Percentiles rank a stretch among this genome's conserved stretches.
Evolutionary conservation across 1,140 invertebrate genomes (phyloP).

Genomic region (Drosophila punjabiensis): DNA sequence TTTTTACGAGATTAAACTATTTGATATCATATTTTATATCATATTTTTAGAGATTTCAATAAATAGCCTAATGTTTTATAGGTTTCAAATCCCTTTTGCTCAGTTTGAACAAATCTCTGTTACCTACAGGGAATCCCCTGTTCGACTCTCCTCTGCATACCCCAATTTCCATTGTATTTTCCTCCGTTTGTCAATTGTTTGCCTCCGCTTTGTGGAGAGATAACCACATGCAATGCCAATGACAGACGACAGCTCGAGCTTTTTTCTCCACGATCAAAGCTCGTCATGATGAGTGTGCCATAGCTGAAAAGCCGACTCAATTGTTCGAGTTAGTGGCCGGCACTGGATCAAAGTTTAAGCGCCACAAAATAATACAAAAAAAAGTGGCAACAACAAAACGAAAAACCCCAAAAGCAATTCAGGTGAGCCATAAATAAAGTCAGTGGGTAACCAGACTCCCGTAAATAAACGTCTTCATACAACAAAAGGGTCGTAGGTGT

Average conservation of each 20-base stretch:
- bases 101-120: no score
- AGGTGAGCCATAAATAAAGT: conserved; percentile 40
- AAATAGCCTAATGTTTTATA: no score
- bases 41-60: no score
- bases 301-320: conserved; percentile 21
- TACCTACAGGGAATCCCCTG: neutral
- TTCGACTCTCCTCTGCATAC: neutral
- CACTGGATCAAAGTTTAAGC: conserved; percentile 26
- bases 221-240: conserved; percentile 47
- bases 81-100: no score
- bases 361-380: neutral
- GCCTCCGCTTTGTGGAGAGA: conserved; percentile 32
- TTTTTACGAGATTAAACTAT: no score
- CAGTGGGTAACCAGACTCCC: conserved; percentile 10
- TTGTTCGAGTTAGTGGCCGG: conserved; percentile 13
- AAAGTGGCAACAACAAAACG: no score
- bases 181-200: conserved; percentile 19
- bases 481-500: conserved; percentile 14
- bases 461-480: conserved; percentile 24
- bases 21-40: no score
- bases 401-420: conserved; percentile 10
- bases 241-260: conserved; percentile 20
- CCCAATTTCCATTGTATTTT: conserved; percentile 4
- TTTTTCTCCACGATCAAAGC: conserved; percentile 31
- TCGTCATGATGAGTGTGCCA: conserved; percentile 39